Percentiles rank a stretch among this genome's conserved stretches.
Conservation (phyloP, 1,140 invertebrate species). For the Drosophila bocki region DNA sequence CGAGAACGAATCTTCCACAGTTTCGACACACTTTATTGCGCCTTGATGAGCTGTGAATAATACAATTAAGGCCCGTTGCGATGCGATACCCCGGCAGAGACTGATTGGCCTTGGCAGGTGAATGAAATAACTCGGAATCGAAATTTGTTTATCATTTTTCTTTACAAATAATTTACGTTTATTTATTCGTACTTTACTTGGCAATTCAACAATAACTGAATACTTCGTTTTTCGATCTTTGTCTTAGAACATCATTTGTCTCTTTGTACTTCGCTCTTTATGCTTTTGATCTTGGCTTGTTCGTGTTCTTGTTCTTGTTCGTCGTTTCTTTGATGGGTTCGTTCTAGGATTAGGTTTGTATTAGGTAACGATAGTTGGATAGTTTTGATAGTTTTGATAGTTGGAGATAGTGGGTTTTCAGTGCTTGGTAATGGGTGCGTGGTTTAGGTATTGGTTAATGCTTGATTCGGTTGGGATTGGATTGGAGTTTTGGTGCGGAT, state of each 20-base stretch:
- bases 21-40: constrained; percentile 71
- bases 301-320: constrained; percentile 1
- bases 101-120: constrained; percentile 56
- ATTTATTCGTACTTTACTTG: constrained; percentile 70
- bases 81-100: constrained; percentile 35
- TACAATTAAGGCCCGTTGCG: constrained; percentile 61
- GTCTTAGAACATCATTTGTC: constrained; percentile 77
- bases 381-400: constrained; percentile 47
- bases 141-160: constrained; percentile 52
- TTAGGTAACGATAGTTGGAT: constrained; percentile 60
- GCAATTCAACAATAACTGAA: constrained; percentile 77
- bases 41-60: constrained; percentile 77
- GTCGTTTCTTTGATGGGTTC: constrained; percentile 58
- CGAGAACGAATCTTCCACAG: constrained; percentile 65
- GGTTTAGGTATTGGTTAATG: constrained; percentile 58
- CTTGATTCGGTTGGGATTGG: constrained; percentile 45
- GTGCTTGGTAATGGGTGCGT: constrained; percentile 59
- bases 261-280: constrained; percentile 79
- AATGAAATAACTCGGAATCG: constrained; percentile 58
- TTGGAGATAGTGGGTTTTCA: constrained; percentile 30
- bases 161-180: constrained; percentile 81
- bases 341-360: constrained; percentile 45
- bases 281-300: constrained; percentile 55
- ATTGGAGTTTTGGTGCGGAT: constrained; percentile 35
- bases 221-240: constrained; percentile 56